Evolutionary conservation across 2,113 vertebrate species (phyloP).

Genomic region (Glaucidium brasilianum): DNA sequence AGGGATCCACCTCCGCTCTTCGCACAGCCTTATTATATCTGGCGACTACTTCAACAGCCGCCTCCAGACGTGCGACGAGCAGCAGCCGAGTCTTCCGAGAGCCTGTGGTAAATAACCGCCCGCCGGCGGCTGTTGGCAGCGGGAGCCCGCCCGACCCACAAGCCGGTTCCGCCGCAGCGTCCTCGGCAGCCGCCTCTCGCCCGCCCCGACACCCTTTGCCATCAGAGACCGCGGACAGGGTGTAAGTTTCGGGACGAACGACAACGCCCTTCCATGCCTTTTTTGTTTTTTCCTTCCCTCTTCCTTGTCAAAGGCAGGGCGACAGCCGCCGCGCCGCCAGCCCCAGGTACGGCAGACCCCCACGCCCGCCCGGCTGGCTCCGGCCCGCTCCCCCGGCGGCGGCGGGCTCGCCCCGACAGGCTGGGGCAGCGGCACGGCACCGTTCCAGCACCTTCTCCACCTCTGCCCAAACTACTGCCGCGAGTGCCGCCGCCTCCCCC

Average conservation of each 20-base stretch:
- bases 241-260: background rate
- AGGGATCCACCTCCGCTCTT: background rate
- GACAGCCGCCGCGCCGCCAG: background rate
- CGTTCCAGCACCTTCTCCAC: slow-evolving; percentile 65
- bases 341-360: background rate
- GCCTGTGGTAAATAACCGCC: background rate
- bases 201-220: no score
- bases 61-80: background rate
- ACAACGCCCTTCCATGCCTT: background rate
- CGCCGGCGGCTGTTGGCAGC: background rate
- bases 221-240: rapidly evolving
- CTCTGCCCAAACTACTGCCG: slow-evolving; percentile 6
- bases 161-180: slow-evolving; percentile 3
- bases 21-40: background rate
- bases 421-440: background rate
- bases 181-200: background rate
- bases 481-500: background rate
- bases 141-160: background rate
- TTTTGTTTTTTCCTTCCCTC: background rate
- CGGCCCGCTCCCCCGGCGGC: background rate
- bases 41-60: background rate
- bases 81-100: no score
- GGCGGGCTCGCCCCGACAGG: slow-evolving; percentile 16
- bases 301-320: background rate
- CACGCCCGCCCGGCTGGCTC: background rate